Conservation (phyloP, 92 coral and sea anemone genomes). For the Porites cylindrica region DNA sequence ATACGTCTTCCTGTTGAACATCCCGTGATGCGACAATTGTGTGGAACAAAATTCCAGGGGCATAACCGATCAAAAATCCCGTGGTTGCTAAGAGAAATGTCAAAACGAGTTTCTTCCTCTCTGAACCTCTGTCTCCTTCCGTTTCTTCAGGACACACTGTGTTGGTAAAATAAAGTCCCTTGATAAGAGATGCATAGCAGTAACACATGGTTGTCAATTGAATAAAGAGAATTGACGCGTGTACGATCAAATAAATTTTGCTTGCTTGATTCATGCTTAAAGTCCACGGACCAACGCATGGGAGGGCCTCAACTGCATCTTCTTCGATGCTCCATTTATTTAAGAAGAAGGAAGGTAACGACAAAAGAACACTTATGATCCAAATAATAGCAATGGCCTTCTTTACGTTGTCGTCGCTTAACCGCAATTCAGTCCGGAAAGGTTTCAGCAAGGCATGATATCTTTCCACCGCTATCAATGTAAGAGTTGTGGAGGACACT, state of each 20-base stretch:
- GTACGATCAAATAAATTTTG: neutral
- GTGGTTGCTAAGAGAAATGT: slow-evolving; percentile 2
- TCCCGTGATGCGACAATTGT: neutral
- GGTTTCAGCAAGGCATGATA: neutral
- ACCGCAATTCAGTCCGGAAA: neutral
- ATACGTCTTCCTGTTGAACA: neutral
- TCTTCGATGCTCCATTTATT: neutral
- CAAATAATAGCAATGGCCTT: neutral
- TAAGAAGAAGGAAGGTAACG: neutral
- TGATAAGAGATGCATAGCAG: slow-evolving; percentile 14
- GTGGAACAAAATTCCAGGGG: neutral
- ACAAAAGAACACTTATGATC: neutral
- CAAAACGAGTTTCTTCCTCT: neutral
- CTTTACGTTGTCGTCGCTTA: neutral
- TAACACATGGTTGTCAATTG: neutral
- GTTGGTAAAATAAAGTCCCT: slow-evolving; percentile 11
- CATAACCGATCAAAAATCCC: neutral
- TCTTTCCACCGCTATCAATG: neutral
- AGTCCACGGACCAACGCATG: neutral
- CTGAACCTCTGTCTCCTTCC: neutral
- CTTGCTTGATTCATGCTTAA: neutral
- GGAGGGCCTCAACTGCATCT: neutral
- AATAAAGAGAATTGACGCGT: neutral
- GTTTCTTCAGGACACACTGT: neutral
- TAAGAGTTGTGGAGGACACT: neutral